These are phyloP conservation scores for Gonioctena quinquepunctata DNA, from an alignment of 1,140 invertebrate species.

Conservation along the genomic window DNA sequence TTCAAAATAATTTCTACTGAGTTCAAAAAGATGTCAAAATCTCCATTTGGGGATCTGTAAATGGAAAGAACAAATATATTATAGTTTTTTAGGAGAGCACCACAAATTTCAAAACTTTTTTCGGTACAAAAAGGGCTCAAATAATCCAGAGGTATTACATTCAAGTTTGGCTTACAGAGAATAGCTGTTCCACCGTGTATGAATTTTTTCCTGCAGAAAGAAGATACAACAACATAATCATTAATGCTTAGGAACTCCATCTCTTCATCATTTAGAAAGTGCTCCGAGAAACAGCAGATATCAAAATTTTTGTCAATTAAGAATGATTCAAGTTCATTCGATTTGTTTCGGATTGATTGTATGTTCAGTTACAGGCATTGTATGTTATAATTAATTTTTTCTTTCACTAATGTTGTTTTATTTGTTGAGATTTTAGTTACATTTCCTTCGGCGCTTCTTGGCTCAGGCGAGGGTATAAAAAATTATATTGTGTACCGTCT, in stretches of 20 bases:
- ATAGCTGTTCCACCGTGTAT: neutral
- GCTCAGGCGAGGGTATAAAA: neutral
- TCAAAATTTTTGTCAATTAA: neutral
- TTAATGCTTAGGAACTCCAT: neutral
- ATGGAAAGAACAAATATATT: neutral
- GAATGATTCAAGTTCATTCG: neutral
- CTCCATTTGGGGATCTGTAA: neutral
- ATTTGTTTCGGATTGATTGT: neutral
- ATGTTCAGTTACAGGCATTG: neutral
- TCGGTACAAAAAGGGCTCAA: neutral
- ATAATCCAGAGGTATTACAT: neutral
- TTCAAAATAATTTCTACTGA: neutral
- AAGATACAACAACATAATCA: neutral
- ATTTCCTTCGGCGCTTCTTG: too few relatives aligned
- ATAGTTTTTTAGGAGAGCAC: neutral
- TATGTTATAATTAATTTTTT: neutral
- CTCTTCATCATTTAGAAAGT: neutral
- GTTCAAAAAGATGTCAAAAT: too few relatives aligned
- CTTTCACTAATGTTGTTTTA: too few relatives aligned
- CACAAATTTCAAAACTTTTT: neutral
- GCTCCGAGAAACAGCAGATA: neutral
- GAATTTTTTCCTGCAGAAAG: neutral
- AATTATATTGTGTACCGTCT: neutral
- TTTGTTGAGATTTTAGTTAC: too few relatives aligned
- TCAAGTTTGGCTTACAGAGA: slow-evolving; percentile 1